These are phyloP conservation scores for Arrhamphus sclerolepis DNA, from an alignment of 2,797 vertebrate species.

Conservation along the genomic window DNA sequence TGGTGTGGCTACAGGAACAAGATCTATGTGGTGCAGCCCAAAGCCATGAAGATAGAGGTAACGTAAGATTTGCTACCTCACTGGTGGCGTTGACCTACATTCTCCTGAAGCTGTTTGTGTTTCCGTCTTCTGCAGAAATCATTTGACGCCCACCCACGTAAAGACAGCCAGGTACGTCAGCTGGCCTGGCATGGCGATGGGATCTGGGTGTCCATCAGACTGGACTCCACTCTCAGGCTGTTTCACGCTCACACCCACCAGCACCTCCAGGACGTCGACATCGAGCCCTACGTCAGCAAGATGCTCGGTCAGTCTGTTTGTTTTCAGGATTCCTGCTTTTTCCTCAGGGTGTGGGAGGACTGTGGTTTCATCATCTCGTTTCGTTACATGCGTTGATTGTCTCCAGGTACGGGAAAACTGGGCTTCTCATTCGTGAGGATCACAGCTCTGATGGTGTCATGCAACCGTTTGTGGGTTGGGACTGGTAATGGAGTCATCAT, in stretches of 20 bases:
- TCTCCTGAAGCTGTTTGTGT: neutral
- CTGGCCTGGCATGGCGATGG: conserved; percentile 96
- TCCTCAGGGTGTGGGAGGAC: neutral
- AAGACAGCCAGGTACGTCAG: conserved; percentile 97
- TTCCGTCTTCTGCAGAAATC: conserved; percentile 83
- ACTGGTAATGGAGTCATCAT: conserved; percentile 99
- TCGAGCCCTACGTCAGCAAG: conserved; percentile 99
- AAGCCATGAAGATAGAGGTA: conserved; percentile 98
- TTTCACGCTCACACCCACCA: conserved; percentile 96
- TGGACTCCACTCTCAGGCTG: conserved; percentile 95
- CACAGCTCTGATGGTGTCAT: conserved; percentile 95
- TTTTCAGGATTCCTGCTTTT: too few relatives aligned
- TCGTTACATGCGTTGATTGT: neutral
- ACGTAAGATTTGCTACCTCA: neutral
- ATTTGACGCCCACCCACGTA: conserved; percentile 96
- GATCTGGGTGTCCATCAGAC: conserved; percentile 97
- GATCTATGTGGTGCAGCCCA: conserved; percentile 96
- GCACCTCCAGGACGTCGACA: conserved; percentile 97
- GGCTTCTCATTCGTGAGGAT: conserved; percentile 99
- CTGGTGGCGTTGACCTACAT: too few relatives aligned
- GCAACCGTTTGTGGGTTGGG: conserved; percentile 95
- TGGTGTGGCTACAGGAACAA: conserved; percentile 99
- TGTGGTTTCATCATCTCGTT: too few relatives aligned
- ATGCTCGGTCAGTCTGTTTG: conserved; percentile 89
- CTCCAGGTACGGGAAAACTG: conserved; percentile 94